Evolutionary conservation across 1,140 invertebrate genomes (phyloP), one percentile per base, ranked within the genome.

Genomic region (Mamestra configurata): DNA sequence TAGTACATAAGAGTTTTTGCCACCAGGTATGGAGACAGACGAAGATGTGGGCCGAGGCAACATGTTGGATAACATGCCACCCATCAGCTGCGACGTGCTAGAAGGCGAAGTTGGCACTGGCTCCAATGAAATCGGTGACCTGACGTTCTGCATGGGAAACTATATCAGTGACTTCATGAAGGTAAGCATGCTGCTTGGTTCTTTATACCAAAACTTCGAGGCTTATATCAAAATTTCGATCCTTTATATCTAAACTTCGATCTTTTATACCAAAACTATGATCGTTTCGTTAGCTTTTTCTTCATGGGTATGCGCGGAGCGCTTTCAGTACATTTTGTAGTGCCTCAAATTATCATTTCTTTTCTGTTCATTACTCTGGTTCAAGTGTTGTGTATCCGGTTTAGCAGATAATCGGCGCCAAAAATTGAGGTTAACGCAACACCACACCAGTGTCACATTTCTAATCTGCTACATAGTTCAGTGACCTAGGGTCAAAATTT

Each of bases 101-200:
- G 91, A 94, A 11, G 89, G 87, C 20, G 81, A 88, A 15, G 81
- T 86, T 10, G 86, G 87, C n/a, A 82, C 94, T 51, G 95, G 93
- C 70, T 85, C 94, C 83, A 95, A 95, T 37, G 96, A 97, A 77
- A 93, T 96, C 27, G 97, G 97, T 3, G 98, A 98, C 86, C 98
- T 98, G 97, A 98, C 97, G 79, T 98, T 98, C 94, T 97, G 96
- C 86, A 98, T 98, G 96, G 96, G 97, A 59, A 98, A 97, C 90
- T 98, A 98, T 90, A 96, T 98, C 5, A 97, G 98, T 83, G 98
- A 98, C 88, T 97, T 97, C 27, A 97, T 98, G 95, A 98, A 97
- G 95, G 96, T 97, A 79, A 80, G 73, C 71, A 15, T 18, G n/a
- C n/a, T n/a, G n/a, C n/a, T n/a, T n/a, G n/a, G n/a, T n/a, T n/a